phyloP scores from a whole-genome alignment of 2,888 invertebrate genomes.

The Stenotaenia linearis region DNA sequence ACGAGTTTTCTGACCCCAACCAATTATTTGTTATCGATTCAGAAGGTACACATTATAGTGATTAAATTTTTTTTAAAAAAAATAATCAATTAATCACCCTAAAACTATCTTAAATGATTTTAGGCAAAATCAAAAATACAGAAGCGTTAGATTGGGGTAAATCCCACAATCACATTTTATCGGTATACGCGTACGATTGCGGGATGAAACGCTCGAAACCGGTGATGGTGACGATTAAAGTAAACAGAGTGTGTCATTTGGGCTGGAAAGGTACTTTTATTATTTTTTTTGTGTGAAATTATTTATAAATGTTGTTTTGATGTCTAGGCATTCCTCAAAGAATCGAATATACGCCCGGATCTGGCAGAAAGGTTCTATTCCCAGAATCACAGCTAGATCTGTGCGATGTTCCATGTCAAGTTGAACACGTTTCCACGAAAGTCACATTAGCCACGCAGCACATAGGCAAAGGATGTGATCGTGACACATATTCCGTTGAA shows the following conservation, averaged over 20 bases:
- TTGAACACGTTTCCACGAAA: slow-evolving; percentile 48
- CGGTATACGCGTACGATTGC: slow-evolving; percentile 95
- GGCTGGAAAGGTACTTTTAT: slow-evolving; percentile 64
- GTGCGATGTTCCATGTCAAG: slow-evolving; percentile 51
- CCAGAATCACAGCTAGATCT: slow-evolving; percentile 66
- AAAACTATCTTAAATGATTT: background rate
- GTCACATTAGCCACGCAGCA: slow-evolving; percentile 71
- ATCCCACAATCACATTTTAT: slow-evolving; percentile 91
- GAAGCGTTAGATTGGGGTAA: slow-evolving; percentile 86
- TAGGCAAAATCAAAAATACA: slow-evolving; percentile 83
- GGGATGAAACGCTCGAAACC: slow-evolving; percentile 91
- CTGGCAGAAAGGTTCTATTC: slow-evolving; percentile 71
- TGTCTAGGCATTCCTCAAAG: slow-evolving; percentile 74
- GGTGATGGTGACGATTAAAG: slow-evolving; percentile 93
- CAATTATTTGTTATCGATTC: slow-evolving; percentile 87
- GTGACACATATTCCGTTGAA: slow-evolving; percentile 83
- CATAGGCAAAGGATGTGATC: slow-evolving; percentile 92
- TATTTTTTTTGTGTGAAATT: background rate
- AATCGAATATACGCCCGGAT: slow-evolving; percentile 79
- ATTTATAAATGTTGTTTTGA: too few relatives aligned
- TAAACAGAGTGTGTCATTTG: slow-evolving; percentile 70
- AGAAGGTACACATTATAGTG: slow-evolving; percentile 58
- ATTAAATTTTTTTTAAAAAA: background rate
- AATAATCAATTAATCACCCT: background rate
- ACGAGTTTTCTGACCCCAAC: slow-evolving; percentile 87